Evolutionary conservation across 2,113 vertebrate species (phyloP), one percentile per base, ranked within the genome.

Genomic region (Athene cunicularia): DNA sequence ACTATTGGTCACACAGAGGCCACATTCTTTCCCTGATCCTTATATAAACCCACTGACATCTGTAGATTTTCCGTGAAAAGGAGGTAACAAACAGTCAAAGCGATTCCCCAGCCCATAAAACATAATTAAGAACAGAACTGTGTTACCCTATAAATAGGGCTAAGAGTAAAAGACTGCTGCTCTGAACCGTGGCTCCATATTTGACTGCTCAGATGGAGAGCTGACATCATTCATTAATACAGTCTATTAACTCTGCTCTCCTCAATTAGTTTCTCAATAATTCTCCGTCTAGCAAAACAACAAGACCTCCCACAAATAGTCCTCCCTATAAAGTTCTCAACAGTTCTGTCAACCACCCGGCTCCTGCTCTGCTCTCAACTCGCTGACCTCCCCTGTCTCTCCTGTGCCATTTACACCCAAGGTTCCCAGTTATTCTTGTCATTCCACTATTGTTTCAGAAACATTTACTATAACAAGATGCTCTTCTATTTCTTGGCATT

Each of bases 11-110:
- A 71, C 71, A 23, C 24, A 58, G 74, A 94, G 81, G 82, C 90
- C 92, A 80, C 92, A 68, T 71, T 94, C 81, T 62, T 62, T 55
- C 90, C 93, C 83, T 32, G 55, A 88, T 71, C 88, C 95, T 58
- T 43, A 43, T 8, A 33, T 22, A 94, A 88, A 90, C 53, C 67
- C 88, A 11, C 41, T 1, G 1, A 41, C 49, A 50, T 68, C 37
- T 32, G 76, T 0, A 28, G 70, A 14, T 67, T 88, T 80, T 14
- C 87, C 1, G 2, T 18, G 66, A 17, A 39, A 63, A 82, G 68
- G 35, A 63, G 80, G 55, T 2, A 55, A 39, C 24, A 20, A 71
- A 23, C 64, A 64, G 32, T 1, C 49, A 19, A 12, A 37, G 20
- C 4, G 9, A 43, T 14, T 56, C 68, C 18, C 35, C n/a, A 16